A percentile compares a stretch with the other conserved stretches of the same genome.
Conservation (phyloP, 2,113 vertebrate genomes). For the Chaetorhynchus papuensis region DNA sequence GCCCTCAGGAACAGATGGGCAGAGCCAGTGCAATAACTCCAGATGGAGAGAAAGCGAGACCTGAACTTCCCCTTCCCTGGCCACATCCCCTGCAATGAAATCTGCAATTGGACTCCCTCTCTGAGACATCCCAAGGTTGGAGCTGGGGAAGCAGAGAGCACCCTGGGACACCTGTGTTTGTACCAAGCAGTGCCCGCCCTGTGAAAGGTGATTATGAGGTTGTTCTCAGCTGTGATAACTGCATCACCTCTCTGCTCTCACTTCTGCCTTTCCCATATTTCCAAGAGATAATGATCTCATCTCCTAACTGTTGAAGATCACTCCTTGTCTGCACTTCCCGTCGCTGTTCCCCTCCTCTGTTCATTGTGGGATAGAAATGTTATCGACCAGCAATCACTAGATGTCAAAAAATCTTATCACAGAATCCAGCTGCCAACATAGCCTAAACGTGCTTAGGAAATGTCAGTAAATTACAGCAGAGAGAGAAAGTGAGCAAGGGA, state of each 20-base stretch:
- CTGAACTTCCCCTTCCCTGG: background rate
- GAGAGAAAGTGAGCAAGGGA: background rate
- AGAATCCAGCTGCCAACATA: constrained; percentile 43
- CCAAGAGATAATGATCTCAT: constrained; percentile 59
- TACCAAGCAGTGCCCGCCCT: background rate
- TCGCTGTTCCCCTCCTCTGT: background rate
- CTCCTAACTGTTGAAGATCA: constrained; percentile 17
- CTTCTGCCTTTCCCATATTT: constrained; percentile 19
- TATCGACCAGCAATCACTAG: constrained; percentile 48
- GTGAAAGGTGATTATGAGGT: background rate
- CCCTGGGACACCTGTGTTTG: background rate
- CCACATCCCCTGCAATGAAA: background rate
- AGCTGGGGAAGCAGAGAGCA: background rate
- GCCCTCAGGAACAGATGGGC: rapidly evolving
- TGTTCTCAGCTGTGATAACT: constrained; percentile 9
- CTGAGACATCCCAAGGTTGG: rapidly evolving
- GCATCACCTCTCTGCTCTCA: background rate
- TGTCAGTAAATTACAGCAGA: constrained; percentile 34
- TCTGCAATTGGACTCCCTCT: background rate
- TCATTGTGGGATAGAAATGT: constrained; percentile 47
- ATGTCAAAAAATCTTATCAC: constrained; percentile 47
- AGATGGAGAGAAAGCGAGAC: background rate
- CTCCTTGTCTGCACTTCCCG: background rate
- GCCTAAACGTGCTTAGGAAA: constrained; percentile 43
- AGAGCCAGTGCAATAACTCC: background rate